phyloP scores from a whole-genome alignment of 2,888 invertebrate species.

The Drosophila melanosoma region DNA sequence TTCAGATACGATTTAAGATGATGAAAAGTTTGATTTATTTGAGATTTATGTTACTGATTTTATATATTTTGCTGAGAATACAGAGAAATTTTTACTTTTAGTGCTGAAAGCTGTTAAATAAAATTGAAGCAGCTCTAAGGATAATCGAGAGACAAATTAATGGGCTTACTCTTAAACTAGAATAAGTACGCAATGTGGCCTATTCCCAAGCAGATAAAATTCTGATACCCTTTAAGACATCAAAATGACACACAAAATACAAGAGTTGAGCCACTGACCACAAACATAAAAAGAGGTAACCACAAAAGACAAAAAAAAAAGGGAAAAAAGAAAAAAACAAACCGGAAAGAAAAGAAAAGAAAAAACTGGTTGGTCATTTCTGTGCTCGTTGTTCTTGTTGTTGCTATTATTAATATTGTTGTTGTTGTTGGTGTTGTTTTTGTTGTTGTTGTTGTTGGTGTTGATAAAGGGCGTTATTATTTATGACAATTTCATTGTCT shows the following conservation, averaged over 20 bases:
- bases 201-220: constrained; percentile 11
- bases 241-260: constrained; percentile 63
- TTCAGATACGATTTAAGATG: not conserved
- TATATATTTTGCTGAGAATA: not conserved
- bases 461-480: constrained; percentile 67
- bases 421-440: constrained; percentile 50
- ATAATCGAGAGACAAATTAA: constrained; percentile 5
- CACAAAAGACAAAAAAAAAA: constrained; percentile 5
- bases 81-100: not conserved
- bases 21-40: no score
- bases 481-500: constrained; percentile 80
- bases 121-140: not conserved
- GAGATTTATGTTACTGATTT: not conserved
- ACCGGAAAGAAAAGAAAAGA: constrained; percentile 30
- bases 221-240: constrained; percentile 66
- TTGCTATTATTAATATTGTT: constrained; percentile 1
- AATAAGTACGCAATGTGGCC: constrained; percentile 6
- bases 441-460: constrained; percentile 29
- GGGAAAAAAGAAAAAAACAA: constrained; percentile 14
- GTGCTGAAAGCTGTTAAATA: not conserved
- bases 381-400: constrained; percentile 22
- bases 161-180: not conserved
- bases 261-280: constrained; percentile 75
- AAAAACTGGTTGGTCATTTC: constrained; percentile 68
- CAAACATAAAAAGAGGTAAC: constrained; percentile 41